Evolutionary conservation across 2,113 vertebrate species (phyloP).

Genomic region (Stercorarius parasiticus): DNA sequence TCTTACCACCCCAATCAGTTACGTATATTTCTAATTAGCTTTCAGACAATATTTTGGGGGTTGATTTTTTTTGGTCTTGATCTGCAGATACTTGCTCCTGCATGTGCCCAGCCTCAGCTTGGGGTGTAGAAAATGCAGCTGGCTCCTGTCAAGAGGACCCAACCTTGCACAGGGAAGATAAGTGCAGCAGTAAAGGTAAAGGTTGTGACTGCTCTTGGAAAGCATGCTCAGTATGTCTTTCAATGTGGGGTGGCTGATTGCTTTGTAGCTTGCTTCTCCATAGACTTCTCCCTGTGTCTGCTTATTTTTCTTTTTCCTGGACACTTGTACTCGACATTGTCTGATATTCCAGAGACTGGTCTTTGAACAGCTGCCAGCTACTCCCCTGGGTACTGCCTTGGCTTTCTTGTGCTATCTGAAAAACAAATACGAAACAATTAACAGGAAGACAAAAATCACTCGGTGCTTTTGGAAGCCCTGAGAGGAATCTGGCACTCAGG

Average conservation of each 20-base stretch:
- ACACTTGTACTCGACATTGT: conserved; percentile 51
- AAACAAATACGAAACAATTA: conserved; percentile 74
- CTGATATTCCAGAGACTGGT: conserved; percentile 56
- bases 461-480: conserved; percentile 50
- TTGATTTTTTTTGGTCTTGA: not conserved
- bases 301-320: conserved; percentile 55
- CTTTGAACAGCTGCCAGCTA: conserved; percentile 66
- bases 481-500: conserved; percentile 30
- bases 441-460: conserved; percentile 58
- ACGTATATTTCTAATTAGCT: not conserved
- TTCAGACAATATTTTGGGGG: not conserved
- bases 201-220: not conserved
- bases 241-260: not conserved
- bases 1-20: not conserved
- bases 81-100: not conserved
- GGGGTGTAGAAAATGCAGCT: not conserved
- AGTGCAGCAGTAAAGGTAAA: not conserved
- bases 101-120: not conserved
- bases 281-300: not conserved
- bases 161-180: not conserved
- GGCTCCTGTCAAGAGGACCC: not conserved
- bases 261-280: not conserved
- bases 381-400: conserved; percentile 63
- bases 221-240: not conserved
- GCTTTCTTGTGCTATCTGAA: conserved; percentile 61